Evolutionary conservation across 2,113 vertebrate species (phyloP), one percentile per base, ranked within the genome.

Genomic region (Pterocles gutturalis): DNA sequence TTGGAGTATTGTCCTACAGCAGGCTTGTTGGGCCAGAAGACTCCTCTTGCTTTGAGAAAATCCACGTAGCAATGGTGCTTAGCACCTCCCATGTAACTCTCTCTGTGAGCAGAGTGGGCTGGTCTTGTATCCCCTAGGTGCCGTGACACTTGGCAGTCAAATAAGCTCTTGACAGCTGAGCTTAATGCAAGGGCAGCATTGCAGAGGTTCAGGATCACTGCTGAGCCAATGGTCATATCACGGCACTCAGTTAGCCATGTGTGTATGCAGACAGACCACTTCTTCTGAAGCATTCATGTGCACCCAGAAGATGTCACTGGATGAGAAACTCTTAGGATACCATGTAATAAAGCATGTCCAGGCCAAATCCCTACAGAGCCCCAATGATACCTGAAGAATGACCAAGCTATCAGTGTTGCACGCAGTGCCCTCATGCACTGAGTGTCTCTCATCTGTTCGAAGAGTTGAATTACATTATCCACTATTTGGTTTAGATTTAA

Each of bases 341-440:
- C 28, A 22, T 10, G 17, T 17, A 22, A 57, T 15, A 65, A 12
- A 64, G 9, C 15, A 29, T 24, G 41, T 36, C 13, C 1, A 0
- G 29, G 36, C 26, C n/a, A 93, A 57, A 73, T 9, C 8, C 51
- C 22, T 72, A 33, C 4, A 65, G 51, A 78, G 17, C 7, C 36
- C 53, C 28, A 15, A 0, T 21, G 46, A 75, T 62, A 13, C 21
- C 41, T 28, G 18, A 73, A 82, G 12, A 87, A 81, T 17, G n/a
- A 29, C 33, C 29, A 70, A 34, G 28, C 11, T 54, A 33, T 13
- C 1, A 0, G 0, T 54, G 53, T 28, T 55, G 13, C n/a, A 79
- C 7, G 2, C 20, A 54, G 21, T 29, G 25, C 31, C 73, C 34
- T 43, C 45, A 41, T 31, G 20, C 28, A 34, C 49, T 51, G 14